Conservation (phyloP, 2,888 invertebrate genomes). For the Heterodera filipjevi region DNA sequence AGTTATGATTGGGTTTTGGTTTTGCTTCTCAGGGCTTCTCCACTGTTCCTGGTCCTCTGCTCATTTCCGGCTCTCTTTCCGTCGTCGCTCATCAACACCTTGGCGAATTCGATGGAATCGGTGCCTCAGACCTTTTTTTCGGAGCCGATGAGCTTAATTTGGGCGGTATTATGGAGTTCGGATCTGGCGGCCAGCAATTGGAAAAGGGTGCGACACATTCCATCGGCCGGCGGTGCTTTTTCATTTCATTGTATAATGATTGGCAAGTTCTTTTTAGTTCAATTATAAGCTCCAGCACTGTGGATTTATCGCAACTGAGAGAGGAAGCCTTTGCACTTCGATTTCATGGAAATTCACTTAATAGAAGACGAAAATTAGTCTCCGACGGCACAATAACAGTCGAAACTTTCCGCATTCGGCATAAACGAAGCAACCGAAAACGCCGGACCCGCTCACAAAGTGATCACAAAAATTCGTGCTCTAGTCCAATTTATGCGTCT, state of each 20-base stretch:
- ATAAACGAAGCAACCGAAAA: background rate
- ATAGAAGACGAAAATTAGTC: background rate
- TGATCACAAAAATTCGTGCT: too few species aligned
- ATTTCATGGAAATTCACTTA: background rate
- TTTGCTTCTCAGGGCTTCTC: background rate
- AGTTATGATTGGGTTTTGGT: too few species aligned
- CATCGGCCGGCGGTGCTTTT: slow-evolving; percentile 19
- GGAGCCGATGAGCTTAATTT: slow-evolving; percentile 36
- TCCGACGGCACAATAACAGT: background rate
- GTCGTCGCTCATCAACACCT: slow-evolving; percentile 33
- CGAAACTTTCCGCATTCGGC: background rate
- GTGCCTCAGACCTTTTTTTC: slow-evolving; percentile 35
- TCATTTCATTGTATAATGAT: background rate
- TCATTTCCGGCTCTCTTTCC: slow-evolving; percentile 34
- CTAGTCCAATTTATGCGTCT: too few species aligned
- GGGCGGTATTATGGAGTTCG: slow-evolving; percentile 19
- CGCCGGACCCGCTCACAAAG: background rate
- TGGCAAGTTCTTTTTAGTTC: slow-evolving; percentile 24
- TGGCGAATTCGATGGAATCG: background rate
- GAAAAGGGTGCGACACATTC: slow-evolving; percentile 16
- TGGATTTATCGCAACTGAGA: slow-evolving; percentile 34
- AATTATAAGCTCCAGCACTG: slow-evolving; percentile 20
- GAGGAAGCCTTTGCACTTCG: slow-evolving; percentile 36
- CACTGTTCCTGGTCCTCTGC: background rate
- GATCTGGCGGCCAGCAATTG: slow-evolving; percentile 12